phyloP scores from a whole-genome alignment of 2,113 vertebrate species.

The Lepus timidus region DNA sequence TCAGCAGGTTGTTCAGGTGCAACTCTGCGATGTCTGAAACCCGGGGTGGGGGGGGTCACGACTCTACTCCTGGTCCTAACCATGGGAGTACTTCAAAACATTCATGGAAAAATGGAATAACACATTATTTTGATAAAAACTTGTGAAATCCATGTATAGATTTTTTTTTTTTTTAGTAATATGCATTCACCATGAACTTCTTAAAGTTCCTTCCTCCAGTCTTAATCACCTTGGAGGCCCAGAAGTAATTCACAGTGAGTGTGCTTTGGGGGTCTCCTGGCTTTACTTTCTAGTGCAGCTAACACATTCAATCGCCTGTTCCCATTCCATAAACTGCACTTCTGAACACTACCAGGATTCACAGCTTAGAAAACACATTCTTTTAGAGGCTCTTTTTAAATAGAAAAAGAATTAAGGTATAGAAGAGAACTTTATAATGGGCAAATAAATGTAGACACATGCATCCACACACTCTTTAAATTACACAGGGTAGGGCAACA shows the following conservation, averaged over 20 bases:
- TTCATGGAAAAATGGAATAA: too few species aligned
- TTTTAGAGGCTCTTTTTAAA: neutral
- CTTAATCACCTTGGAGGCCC: neutral
- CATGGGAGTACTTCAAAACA: too few species aligned
- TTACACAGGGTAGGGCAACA: neutral
- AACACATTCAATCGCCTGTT: neutral
- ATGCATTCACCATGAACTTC: too few species aligned
- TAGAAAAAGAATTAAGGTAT: neutral
- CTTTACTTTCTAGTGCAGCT: neutral
- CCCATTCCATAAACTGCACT: neutral
- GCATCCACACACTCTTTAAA: neutral
- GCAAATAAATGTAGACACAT: rapidly evolving
- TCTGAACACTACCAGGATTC: neutral
- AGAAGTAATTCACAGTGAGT: neutral
- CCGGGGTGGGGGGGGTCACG: neutral
- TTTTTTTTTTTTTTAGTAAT: too few species aligned
- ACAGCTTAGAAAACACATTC: neutral
- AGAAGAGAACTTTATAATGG: neutral
- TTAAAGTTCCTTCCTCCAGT: neutral
- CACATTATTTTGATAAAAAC: too few species aligned
- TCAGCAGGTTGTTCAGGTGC: neutral
- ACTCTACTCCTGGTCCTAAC: neutral
- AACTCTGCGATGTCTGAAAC: neutral
- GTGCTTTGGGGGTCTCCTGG: neutral
- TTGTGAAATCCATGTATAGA: too few species aligned